A percentile compares a stretch with the other conserved stretches of the same genome.
These are phyloP conservation scores for Kryptolebias ocellatus DNA, from an alignment of 2,797 vertebrate species.

Conservation along the genomic window DNA sequence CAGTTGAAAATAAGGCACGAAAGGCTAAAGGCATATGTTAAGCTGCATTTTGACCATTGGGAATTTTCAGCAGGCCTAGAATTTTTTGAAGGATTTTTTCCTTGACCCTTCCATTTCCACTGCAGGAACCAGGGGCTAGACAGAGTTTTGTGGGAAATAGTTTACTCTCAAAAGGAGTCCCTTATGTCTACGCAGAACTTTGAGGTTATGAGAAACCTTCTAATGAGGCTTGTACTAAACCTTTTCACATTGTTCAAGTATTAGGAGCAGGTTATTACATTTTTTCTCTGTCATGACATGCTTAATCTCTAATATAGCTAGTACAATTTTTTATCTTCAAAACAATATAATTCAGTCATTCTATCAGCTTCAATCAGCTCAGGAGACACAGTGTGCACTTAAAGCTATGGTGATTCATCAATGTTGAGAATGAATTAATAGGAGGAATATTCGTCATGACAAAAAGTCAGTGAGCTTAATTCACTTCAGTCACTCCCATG, in stretches of 20 bases:
- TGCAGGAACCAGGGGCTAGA: background rate
- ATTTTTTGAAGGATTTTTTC: background rate
- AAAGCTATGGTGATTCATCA: background rate
- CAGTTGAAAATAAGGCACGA: slow-evolving; percentile 27
- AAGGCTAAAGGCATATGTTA: slow-evolving; percentile 41
- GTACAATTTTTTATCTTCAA: too few species aligned
- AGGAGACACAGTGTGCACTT: background rate
- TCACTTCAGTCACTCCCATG: background rate
- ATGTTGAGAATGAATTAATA: background rate
- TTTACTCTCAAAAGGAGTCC: too few species aligned
- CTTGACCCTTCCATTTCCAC: background rate
- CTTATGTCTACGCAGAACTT: too few species aligned
- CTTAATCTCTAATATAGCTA: background rate
- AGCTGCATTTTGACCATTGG: slow-evolving; percentile 24
- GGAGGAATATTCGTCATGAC: background rate
- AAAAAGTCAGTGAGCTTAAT: background rate
- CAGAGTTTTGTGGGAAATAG: background rate
- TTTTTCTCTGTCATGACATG: too few species aligned
- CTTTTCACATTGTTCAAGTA: too few species aligned
- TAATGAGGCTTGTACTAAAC: too few species aligned
- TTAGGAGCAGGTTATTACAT: too few species aligned
- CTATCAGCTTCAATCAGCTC: background rate
- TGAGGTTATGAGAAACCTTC: too few species aligned
- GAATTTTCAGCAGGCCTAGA: background rate
- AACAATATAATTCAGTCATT: background rate